A percentile compares a stretch with the other conserved stretches of the same genome.
Conservation (phyloP, 2,113 vertebrate genomes). For the Antigone vipio region DNA sequence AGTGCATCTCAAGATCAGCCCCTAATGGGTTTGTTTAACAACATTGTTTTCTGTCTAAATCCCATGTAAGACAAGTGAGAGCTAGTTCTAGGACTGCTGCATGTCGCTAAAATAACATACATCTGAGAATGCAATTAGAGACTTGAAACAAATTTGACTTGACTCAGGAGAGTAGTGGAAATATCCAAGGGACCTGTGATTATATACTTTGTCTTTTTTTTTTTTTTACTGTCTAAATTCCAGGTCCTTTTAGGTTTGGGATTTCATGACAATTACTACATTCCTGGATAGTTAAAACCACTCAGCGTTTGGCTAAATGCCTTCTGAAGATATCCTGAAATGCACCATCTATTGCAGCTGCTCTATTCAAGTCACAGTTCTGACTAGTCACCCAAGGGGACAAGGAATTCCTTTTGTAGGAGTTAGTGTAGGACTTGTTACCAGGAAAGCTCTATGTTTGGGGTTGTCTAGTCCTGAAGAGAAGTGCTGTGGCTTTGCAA, state of each 20-base stretch:
- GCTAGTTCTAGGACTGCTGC: neutral
- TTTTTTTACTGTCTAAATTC: neutral
- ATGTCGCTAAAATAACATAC: neutral
- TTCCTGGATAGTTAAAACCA: slow-evolving; percentile 37
- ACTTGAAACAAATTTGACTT: slow-evolving; percentile 20
- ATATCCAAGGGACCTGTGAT: neutral
- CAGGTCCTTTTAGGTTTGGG: neutral
- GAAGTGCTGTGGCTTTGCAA: neutral
- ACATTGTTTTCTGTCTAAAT: neutral
- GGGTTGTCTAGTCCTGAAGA: neutral
- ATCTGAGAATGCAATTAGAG: neutral
- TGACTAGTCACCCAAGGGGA: slow-evolving; percentile 45
- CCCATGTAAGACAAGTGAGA: neutral
- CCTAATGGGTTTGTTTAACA: neutral
- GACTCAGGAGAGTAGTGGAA: neutral
- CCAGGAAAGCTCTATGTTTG: slow-evolving; percentile 12
- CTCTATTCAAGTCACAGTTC: slow-evolving; percentile 60
- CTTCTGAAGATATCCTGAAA: slow-evolving; percentile 44
- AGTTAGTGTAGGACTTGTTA: slow-evolving; percentile 55
- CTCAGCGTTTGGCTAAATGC: slow-evolving; percentile 49
- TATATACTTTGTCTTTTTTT: neutral
- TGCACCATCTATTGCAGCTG: slow-evolving; percentile 37
- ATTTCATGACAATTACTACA: slow-evolving; percentile 34
- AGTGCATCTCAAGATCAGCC: neutral
- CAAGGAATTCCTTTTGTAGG: slow-evolving; percentile 52